These are phyloP conservation scores for Acronicta aceris DNA, from an alignment of 2,888 invertebrate genomes.

Conservation along the genomic window DNA sequence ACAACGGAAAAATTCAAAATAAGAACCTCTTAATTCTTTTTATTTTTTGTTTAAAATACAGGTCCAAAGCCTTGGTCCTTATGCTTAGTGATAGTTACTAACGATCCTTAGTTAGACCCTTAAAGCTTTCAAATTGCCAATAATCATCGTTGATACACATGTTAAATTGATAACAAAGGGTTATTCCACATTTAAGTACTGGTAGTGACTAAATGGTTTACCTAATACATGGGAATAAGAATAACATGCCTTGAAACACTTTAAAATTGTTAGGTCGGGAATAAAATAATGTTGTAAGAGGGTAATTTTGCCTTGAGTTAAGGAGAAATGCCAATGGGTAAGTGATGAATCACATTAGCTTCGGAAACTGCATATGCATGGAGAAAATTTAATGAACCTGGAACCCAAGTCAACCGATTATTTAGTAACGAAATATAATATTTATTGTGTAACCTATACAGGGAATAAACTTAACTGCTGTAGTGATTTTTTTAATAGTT, in stretches of 20 bases:
- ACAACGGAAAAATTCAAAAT: not conserved
- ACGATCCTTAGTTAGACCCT: slow-evolving; percentile 20
- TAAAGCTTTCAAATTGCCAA: slow-evolving; percentile 37
- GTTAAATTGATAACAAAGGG: slow-evolving; percentile 55
- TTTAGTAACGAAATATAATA: not conserved
- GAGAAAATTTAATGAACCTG: not conserved
- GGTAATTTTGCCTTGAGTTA: not conserved
- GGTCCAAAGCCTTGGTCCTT: slow-evolving; percentile 31
- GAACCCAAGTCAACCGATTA: not conserved
- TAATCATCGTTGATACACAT: slow-evolving; percentile 41
- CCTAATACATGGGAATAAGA: slow-evolving; percentile 15
- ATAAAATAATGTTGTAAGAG: slow-evolving; percentile 11
- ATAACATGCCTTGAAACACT: slow-evolving; percentile 18
- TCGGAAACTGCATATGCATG: not conserved
- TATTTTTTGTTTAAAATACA: slow-evolving; percentile 11
- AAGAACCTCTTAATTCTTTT: not conserved
- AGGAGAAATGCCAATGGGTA: not conserved
- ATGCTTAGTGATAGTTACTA: slow-evolving; percentile 11
- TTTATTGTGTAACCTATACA: too few species aligned
- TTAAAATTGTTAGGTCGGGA: slow-evolving; percentile 21
- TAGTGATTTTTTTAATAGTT: too few species aligned
- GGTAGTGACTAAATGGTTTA: slow-evolving; percentile 44
- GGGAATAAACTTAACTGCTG: too few species aligned
- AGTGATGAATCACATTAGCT: not conserved
- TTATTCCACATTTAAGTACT: slow-evolving; percentile 33